Evolutionary conservation across 2,888 invertebrate genomes (phyloP).

Genomic region (Drosophila mulleri): DNA sequence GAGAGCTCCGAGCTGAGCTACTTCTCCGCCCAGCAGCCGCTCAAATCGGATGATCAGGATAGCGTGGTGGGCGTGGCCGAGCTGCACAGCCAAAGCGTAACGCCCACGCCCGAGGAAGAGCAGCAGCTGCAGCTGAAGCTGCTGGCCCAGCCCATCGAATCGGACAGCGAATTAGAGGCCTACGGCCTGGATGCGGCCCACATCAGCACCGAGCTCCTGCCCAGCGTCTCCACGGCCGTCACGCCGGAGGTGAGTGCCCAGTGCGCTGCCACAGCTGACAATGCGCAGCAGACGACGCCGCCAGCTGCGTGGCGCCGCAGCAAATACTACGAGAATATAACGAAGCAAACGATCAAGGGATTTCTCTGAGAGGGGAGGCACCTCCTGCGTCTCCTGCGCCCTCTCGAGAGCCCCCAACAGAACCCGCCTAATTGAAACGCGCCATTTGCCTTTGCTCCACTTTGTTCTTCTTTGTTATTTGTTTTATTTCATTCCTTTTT

Average conservation of each 20-base stretch:
- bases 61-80: constrained; percentile 75
- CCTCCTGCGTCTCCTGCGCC: neutral
- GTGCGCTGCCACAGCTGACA: constrained; percentile 51
- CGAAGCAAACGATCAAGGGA: constrained; percentile 87
- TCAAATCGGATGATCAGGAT: constrained; percentile 63
- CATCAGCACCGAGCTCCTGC: constrained; percentile 70
- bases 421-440: constrained; percentile 63
- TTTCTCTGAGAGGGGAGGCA: constrained; percentile 84
- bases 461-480: constrained; percentile 21
- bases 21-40: constrained; percentile 74
- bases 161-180: constrained; percentile 75
- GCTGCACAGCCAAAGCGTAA: constrained; percentile 82
- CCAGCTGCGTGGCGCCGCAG: constrained; percentile 85
- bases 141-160: constrained; percentile 68
- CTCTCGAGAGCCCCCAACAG: neutral
- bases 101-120: constrained; percentile 80
- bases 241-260: constrained; percentile 82
- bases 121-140: constrained; percentile 46
- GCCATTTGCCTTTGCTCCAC: constrained; percentile 63
- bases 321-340: constrained; percentile 86
- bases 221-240: constrained; percentile 61
- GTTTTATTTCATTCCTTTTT: constrained; percentile 20
- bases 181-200: constrained; percentile 63
- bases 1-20: constrained; percentile 84
- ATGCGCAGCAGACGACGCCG: constrained; percentile 58